Percentiles rank a stretch among this genome's conserved stretches.
phyloP scores from a whole-genome alignment of 2,113 vertebrate species.

The Trichomycterus rosablanca region DNA sequence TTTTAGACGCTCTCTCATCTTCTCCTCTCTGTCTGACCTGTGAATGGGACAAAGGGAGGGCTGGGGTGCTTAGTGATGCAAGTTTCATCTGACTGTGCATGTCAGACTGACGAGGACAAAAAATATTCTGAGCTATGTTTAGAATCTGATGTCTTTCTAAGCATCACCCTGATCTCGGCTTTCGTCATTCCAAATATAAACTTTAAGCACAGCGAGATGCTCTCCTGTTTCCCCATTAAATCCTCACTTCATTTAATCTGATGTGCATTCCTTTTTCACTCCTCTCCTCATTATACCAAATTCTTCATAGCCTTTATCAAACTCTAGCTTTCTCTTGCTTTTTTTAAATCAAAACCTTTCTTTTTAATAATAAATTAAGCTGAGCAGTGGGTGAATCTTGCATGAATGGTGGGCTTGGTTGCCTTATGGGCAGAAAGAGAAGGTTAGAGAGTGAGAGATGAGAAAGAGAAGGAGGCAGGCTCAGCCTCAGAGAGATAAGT shows the following conservation, averaged over 20 bases:
- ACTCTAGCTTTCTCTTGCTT: conserved; percentile 32
- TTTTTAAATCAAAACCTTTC: too few relatives aligned
- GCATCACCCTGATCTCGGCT: conserved; percentile 16
- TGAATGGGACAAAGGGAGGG: conserved; percentile 38
- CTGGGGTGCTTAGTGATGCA: conserved; percentile 32
- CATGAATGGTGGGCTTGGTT: conserved; percentile 32
- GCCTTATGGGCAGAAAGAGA: background rate
- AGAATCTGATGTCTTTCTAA: conserved; percentile 53
- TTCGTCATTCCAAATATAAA: background rate
- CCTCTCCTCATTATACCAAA: background rate
- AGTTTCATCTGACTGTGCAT: conserved; percentile 49
- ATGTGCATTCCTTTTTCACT: background rate
- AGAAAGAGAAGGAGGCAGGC: conserved; percentile 6
- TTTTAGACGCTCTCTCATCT: conserved; percentile 42
- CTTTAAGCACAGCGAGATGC: background rate
- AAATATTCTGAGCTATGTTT: conserved; percentile 65
- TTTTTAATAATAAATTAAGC: too few relatives aligned
- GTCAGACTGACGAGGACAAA: conserved; percentile 47
- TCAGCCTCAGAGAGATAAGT: conserved; percentile 39
- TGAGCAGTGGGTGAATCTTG: conserved; percentile 38
- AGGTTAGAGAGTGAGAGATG: conserved; percentile 2
- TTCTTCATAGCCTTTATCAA: background rate
- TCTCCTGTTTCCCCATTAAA: background rate
- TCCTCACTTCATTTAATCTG: background rate
- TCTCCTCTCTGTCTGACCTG: conserved; percentile 24